Evolutionary conservation across 2,797 vertebrate species (phyloP), one percentile per base, ranked within the genome.

Genomic region (Lacerta viridis): DNA sequence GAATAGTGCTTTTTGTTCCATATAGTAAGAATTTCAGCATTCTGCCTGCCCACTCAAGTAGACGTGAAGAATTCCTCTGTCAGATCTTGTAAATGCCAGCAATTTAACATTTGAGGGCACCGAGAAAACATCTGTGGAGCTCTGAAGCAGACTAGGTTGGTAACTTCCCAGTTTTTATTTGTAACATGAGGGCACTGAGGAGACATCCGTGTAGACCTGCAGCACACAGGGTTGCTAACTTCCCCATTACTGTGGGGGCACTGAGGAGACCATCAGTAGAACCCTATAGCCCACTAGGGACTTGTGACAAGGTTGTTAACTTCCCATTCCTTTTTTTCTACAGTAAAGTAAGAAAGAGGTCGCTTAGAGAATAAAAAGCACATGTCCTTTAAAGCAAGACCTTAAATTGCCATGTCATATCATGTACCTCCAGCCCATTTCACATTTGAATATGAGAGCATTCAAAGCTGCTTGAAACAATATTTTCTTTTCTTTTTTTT

Each of bases 1-100:
- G 97, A 97, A 98, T 98, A 96, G 97, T 97, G 93, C 97, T 97
- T 98, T 98, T 98, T 98, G 97, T 98, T 97, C 94, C 93, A 96
- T 93, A 91, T 97, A 97, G 96, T 97, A 98, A 98, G 97, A 96
- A 97, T 97, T 98, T 97, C 98, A 98, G 97, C 93, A 64, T 23
- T 23, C 27, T 92, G 95, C 94, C 94, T 90, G 95, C 92, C 93
- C 92, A 88, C 95, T 96, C 95, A 95, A 95, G 95, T 96, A 96
- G 96, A 97, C 94, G 3, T 83, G 94, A 96, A 92, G 95, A 95
- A 96, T 97, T 96, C 95, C 95, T 95, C 95, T 97, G 97, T 95
- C 94, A 96, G 85, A 94, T 96, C 94, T 89, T 86, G 93, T 95
- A 94, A 95, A 71, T 93, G 90, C 94, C 69, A 93, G 72, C 91